phyloP scores from a whole-genome alignment of 1,140 invertebrate genomes.

The Procambarus virginalis region DNA sequence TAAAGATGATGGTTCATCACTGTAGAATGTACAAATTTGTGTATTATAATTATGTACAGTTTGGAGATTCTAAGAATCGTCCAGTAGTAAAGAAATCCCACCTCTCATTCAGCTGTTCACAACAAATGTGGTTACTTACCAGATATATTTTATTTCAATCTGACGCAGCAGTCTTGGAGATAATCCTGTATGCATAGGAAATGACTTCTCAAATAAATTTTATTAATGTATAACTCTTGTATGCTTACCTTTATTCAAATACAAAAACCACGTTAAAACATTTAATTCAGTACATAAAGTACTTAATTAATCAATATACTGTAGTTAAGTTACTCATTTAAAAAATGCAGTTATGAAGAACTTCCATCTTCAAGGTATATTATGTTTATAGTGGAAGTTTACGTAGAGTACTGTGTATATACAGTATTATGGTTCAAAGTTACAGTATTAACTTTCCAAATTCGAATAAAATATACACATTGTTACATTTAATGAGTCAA shows the following conservation, averaged over 20 bases:
- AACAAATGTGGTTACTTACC: slow-evolving; percentile 43
- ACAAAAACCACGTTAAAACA: too few relatives aligned
- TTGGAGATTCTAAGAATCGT: slow-evolving; percentile 47
- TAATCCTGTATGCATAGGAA: slow-evolving; percentile 41
- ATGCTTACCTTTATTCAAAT: slow-evolving; percentile 12
- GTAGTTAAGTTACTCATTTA: too few relatives aligned
- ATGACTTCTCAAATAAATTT: slow-evolving; percentile 61
- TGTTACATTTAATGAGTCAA: too few relatives aligned
- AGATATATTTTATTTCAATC: slow-evolving; percentile 50
- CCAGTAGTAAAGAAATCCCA: slow-evolving; percentile 25
- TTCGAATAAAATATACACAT: too few relatives aligned
- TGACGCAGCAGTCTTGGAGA: slow-evolving; percentile 44
- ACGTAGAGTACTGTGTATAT: too few relatives aligned
- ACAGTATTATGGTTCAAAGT: too few relatives aligned
- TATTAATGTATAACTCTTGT: slow-evolving; percentile 33
- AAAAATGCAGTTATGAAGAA: too few relatives aligned
- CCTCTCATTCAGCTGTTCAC: slow-evolving; percentile 33
- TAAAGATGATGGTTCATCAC: slow-evolving; percentile 33
- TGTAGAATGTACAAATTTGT: slow-evolving; percentile 60
- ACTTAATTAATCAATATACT: too few relatives aligned
- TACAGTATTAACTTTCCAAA: too few relatives aligned
- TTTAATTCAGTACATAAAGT: too few relatives aligned
- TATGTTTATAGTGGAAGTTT: too few relatives aligned
- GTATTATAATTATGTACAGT: slow-evolving; percentile 53
- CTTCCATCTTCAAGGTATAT: too few relatives aligned